Evolutionary conservation across 2,888 invertebrate species (phyloP), one percentile per base, ranked within the genome.

Genomic region (Strigamia crassipes): DNA sequence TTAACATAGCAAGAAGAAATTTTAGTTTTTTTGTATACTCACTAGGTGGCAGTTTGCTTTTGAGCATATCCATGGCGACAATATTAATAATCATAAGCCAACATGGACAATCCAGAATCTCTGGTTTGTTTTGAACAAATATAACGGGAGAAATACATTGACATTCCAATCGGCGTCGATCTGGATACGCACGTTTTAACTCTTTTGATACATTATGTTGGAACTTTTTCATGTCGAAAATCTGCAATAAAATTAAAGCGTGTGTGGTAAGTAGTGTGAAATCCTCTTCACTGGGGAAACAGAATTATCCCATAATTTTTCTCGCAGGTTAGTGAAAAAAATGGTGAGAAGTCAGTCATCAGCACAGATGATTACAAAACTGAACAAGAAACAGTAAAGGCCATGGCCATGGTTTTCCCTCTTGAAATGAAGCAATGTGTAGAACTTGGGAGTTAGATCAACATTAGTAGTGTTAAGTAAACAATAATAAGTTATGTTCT

Each of bases 61-160:
- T 96, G 87, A 99, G 92, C 95, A 97, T 96, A 87, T 98, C 97
- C 92, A 99, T 93, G 86, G 99, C 99, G 85, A 96, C 96, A 84
- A 99, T 94, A 88, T 99, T 99, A 88, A 99, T 94, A 89, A 99
- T 93, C 87, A 97, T 92, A 85, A 98, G 94, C 99, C 99, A 99
- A 86, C 97, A 95, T 83, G 98, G 98, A 87, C 97, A 97, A 88
- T 96, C 95, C 85, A 97, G 91, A 84, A 97, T 91, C 86, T 97
- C 95, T 81, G 91, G 90, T 87, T 96, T 95, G 81, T 95, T 93
- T 89, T 95, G 95, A 84, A 97, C 96, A 89, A 99, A 96, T 84
- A 95, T 94, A 84, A 99, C 92, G 85, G 96, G 93, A 88, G 96
- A 95, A 84, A 98, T 91, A 89, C 97, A 97, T 88, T 97, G 96